phyloP scores from a whole-genome alignment of 2,113 vertebrate genomes.

The Nothocercus nigrocapillus region DNA sequence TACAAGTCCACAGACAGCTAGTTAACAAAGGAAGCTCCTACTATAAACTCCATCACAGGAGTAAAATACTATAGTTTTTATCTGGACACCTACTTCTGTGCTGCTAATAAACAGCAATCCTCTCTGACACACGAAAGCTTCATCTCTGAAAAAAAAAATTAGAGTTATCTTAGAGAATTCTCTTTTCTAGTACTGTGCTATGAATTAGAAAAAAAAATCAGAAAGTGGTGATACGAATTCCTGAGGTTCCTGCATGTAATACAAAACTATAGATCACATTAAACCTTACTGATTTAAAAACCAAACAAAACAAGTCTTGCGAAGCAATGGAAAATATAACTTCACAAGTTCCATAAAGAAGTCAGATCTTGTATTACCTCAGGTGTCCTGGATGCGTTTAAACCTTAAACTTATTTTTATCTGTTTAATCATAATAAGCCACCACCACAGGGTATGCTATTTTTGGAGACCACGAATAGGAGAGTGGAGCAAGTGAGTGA shows the following conservation, averaged over 20 bases:
- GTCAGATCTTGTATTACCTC: constrained; percentile 69
- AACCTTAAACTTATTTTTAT: constrained; percentile 79
- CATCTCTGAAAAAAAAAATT: not conserved
- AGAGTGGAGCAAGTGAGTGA: constrained; percentile 67
- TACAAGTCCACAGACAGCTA: not conserved
- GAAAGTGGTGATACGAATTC: constrained; percentile 21
- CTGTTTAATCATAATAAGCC: constrained; percentile 77
- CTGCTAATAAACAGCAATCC: not conserved
- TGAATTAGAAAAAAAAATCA: not conserved
- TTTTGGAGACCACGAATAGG: constrained; percentile 72
- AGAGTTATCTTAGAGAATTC: not conserved
- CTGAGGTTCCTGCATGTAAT: not conserved
- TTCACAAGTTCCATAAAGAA: constrained; percentile 73
- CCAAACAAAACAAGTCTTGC: constrained; percentile 74
- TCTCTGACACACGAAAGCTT: not conserved
- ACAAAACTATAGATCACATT: constrained; percentile 7
- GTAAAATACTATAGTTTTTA: not conserved
- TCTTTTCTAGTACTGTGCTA: not conserved
- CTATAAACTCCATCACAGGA: not conserved
- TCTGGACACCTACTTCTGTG: not conserved
- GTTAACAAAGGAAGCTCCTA: not conserved
- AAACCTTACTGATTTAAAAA: constrained; percentile 62
- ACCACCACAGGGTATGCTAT: constrained; percentile 74
- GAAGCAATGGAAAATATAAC: constrained; percentile 73
- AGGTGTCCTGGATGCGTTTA: constrained; percentile 73